Conservation (phyloP, 1,140 invertebrate genomes). For the Macrobrachium nipponense region DNA sequence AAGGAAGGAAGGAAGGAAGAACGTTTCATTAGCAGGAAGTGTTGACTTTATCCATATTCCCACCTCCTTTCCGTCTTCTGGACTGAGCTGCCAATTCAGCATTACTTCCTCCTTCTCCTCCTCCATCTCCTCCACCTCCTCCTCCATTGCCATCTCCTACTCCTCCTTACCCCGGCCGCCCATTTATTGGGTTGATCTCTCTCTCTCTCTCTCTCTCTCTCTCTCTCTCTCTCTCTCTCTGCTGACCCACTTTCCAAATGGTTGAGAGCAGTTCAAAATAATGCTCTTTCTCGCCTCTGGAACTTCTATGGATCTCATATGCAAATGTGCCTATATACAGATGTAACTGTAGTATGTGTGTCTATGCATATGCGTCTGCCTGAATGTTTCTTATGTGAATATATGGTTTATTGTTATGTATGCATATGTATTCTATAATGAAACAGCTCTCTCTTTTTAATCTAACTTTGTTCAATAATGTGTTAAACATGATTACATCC, state of each 20-base stretch:
- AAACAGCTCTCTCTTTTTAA: too few relatives aligned
- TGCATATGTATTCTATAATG: not conserved
- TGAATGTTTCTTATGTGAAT: too few relatives aligned
- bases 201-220: conserved; percentile 33
- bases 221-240: conserved; percentile 32
- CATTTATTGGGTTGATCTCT: conserved; percentile 8
- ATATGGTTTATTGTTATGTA: not conserved
- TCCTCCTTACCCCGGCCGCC: not conserved
- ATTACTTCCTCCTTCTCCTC: not conserved
- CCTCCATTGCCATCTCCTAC: not conserved
- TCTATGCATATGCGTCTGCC: not conserved
- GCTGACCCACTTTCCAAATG: not conserved
- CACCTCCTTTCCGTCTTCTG: not conserved
- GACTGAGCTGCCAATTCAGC: too few relatives aligned
- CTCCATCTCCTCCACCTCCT: not conserved
- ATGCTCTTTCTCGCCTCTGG: not conserved
- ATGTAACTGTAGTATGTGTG: conserved; percentile 23
- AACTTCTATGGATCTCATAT: conserved; percentile 4
- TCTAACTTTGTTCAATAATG: too few relatives aligned
- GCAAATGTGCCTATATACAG: conserved; percentile 5
- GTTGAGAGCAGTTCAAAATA: not conserved
- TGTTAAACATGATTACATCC: too few relatives aligned
- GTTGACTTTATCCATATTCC: not conserved
- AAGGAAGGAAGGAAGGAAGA: too few relatives aligned
- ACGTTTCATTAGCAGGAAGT: too few relatives aligned